These are phyloP conservation scores for Aplochiton taeniatus DNA, from an alignment of 2,797 vertebrate species.

Conservation along the genomic window DNA sequence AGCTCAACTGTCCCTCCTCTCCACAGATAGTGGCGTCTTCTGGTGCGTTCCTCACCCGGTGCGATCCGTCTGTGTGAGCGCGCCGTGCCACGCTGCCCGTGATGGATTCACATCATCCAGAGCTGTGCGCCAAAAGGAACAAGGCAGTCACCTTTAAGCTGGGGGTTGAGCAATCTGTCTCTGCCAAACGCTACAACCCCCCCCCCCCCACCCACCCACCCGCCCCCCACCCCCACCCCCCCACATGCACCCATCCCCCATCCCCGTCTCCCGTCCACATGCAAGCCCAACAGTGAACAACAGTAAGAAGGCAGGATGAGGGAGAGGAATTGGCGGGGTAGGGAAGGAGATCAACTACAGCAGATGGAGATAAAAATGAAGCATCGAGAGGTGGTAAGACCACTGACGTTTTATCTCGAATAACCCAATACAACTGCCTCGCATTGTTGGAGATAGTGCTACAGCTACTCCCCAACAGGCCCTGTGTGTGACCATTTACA, in stretches of 20 bases:
- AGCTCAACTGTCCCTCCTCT: background rate
- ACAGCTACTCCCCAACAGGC: too few species aligned
- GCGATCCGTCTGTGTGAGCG: constrained; percentile 41
- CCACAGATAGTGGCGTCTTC: background rate
- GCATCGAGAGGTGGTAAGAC: constrained; percentile 2
- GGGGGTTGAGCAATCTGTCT: constrained; percentile 64
- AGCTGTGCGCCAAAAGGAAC: constrained; percentile 62
- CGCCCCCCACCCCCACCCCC: constrained; percentile 3
- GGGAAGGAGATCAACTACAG: constrained; percentile 26
- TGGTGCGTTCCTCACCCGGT: constrained; percentile 35
- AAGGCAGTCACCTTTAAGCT: constrained; percentile 75
- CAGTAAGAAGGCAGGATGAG: constrained; percentile 34
- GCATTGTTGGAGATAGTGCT: constrained; percentile 6
- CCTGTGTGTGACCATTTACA: constrained; percentile 23
- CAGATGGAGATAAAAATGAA: constrained; percentile 27
- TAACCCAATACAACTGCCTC: constrained; percentile 2
- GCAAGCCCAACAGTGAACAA: constrained; percentile 56
- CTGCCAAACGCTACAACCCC: constrained; percentile 48
- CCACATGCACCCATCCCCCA: background rate
- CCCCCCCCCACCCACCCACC: too few species aligned
- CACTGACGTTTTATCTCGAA: constrained; percentile 7
- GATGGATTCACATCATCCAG: constrained; percentile 71
- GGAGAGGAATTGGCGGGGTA: constrained; percentile 36
- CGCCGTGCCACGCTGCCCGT: constrained; percentile 38
- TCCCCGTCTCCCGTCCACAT: constrained; percentile 27